Evolutionary conservation across 2,113 vertebrate species (phyloP).

Genomic region (Pseudorectes ferrugineus): DNA sequence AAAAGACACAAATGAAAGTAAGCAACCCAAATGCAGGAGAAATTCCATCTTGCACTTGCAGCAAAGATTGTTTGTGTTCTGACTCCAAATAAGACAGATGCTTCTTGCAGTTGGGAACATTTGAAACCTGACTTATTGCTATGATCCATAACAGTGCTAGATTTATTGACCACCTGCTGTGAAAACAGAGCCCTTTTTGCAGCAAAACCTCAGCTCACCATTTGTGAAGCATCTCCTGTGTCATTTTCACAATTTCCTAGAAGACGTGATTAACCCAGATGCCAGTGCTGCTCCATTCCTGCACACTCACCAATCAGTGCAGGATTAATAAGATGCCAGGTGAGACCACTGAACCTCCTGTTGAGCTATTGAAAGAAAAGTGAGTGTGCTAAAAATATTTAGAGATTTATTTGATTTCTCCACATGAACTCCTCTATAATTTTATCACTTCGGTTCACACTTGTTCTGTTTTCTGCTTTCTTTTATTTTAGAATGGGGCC

Average conservation of each 20-base stretch:
- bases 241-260: background rate
- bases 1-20: background rate
- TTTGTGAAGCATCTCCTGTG: background rate
- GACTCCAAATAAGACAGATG: background rate
- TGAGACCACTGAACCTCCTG: conserved; percentile 4
- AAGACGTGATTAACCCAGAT: background rate
- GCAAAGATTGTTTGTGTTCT: background rate
- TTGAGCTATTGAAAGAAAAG: conserved; percentile 17
- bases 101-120: background rate
- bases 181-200: background rate
- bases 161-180: background rate
- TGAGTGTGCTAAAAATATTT: conserved; percentile 47
- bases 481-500: background rate
- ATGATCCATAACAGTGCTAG: background rate
- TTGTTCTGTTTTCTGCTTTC: background rate
- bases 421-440: background rate
- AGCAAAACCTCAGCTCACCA: background rate
- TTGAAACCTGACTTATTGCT: background rate
- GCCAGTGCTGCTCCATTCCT: background rate
- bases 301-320: background rate
- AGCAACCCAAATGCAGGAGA: background rate
- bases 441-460: background rate
- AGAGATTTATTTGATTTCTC: conserved; percentile 43
- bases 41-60: background rate
- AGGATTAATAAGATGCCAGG: background rate